phyloP scores from a whole-genome alignment of 1,140 invertebrate genomes.

The Zaprionus taronus region DNA sequence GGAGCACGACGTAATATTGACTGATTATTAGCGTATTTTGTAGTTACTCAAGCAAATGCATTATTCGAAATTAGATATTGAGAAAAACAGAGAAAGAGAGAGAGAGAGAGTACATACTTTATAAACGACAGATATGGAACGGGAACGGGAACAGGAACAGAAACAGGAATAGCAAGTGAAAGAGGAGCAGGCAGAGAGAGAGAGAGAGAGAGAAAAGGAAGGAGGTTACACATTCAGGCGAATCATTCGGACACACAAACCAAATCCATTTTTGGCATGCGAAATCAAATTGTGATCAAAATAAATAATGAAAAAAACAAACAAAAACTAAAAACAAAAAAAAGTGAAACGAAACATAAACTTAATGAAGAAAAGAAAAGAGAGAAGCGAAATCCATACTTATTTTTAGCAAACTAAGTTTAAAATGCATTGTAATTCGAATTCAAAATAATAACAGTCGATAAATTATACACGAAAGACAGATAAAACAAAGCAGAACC shows the following conservation, averaged over 20 bases:
- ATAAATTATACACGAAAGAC: constrained; percentile 37
- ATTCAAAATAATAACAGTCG: constrained; percentile 58
- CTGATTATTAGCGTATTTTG: constrained; percentile 74
- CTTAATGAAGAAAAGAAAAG: constrained; percentile 33
- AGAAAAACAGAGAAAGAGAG: background rate
- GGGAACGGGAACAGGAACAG: constrained; percentile 38
- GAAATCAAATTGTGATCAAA: constrained; percentile 83
- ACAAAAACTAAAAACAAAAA: constrained; percentile 2
- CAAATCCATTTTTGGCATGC: constrained; percentile 75
- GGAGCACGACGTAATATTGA: constrained; percentile 65
- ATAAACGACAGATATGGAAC: constrained; percentile 35
- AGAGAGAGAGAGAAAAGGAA: constrained; percentile 12
- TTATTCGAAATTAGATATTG: constrained; percentile 49
- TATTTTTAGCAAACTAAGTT: constrained; percentile 69
- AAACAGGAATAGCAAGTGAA: constrained; percentile 15
- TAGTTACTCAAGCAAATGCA: constrained; percentile 45
- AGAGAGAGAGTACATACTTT: constrained; percentile 12
- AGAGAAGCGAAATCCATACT: constrained; percentile 50
- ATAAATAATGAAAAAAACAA: constrained; percentile 40
- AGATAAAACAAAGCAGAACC: constrained; percentile 11
- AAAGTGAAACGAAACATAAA: constrained; percentile 9
- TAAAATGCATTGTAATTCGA: constrained; percentile 77
- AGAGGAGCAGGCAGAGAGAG: background rate
- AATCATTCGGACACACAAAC: constrained; percentile 78
- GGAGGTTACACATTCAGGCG: constrained; percentile 72